Conservation (phyloP, 2,888 invertebrate genomes). For the Cordylochernes scorpioides region DNA sequence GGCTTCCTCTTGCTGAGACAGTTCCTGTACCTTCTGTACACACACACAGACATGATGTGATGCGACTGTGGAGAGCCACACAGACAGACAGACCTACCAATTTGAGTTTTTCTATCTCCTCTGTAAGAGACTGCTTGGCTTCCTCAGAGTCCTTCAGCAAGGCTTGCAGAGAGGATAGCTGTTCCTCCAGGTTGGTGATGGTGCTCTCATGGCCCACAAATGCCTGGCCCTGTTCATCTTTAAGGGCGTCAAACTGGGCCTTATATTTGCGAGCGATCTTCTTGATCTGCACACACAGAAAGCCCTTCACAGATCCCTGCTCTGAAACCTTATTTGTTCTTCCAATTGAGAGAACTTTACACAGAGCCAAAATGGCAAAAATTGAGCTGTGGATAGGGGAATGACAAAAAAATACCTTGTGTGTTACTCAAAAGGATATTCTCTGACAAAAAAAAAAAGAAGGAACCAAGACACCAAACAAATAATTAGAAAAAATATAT, state of each 20-base stretch:
- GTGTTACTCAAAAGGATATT: slow-evolving; percentile 1
- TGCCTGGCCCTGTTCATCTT: slow-evolving; percentile 13
- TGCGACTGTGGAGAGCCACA: no score
- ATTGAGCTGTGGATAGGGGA: not conserved
- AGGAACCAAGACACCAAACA: slow-evolving; percentile 1
- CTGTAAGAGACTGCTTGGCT: no score
- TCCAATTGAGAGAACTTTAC: slow-evolving; percentile 24
- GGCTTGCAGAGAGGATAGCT: no score
- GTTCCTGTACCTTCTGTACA: not conserved
- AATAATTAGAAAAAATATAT: slow-evolving; percentile 2
- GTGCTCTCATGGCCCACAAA: no score
- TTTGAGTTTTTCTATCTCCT: no score
- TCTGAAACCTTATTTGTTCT: slow-evolving; percentile 19
- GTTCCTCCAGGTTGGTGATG: no score
- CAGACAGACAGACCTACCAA: no score
- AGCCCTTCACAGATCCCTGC: no score
- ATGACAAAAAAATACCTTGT: not conserved
- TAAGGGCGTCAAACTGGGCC: slow-evolving; percentile 42
- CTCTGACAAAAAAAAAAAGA: slow-evolving; percentile 25
- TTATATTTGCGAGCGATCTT: slow-evolving; percentile 83
- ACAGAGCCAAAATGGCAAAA: slow-evolving; percentile 1
- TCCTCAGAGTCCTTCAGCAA: no score
- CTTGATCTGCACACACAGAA: slow-evolving; percentile 24
- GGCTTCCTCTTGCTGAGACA: not conserved
- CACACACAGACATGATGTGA: no score